These are phyloP conservation scores for Drosophila cognata DNA, from an alignment of 2,888 invertebrate genomes.

Conservation along the genomic window DNA sequence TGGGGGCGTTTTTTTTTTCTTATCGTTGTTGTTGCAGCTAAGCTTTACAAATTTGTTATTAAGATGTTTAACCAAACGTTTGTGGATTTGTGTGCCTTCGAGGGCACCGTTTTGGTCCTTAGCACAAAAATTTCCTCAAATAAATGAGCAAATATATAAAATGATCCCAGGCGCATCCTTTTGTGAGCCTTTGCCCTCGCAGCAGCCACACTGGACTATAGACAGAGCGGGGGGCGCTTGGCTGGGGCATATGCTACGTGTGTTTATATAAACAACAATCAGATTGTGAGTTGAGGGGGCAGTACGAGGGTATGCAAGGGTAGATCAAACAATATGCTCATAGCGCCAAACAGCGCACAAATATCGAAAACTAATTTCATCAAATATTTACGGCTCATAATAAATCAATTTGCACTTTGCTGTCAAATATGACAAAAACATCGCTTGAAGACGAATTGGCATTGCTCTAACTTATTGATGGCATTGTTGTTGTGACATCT, in stretches of 20 bases:
- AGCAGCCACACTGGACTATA: neutral
- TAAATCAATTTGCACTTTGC: conserved; percentile 52
- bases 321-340: conserved; percentile 31
- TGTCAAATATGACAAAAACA: conserved; percentile 2
- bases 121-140: conserved; percentile 54
- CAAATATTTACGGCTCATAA: conserved; percentile 56
- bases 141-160: conserved; percentile 70
- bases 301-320: neutral
- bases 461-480: conserved; percentile 8
- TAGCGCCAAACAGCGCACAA: conserved; percentile 33
- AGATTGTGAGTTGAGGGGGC: neutral
- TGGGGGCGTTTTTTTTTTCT: neutral
- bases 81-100: conserved; percentile 11
- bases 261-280: conserved; percentile 19
- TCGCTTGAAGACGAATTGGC: neutral
- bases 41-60: conserved; percentile 68
- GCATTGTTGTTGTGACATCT: neutral
- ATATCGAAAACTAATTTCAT: conserved; percentile 66
- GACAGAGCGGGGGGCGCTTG: neutral
- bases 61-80: conserved; percentile 61
- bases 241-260: neutral
- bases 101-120: conserved; percentile 3
- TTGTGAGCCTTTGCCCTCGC: conserved; percentile 30
- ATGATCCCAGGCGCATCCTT: conserved; percentile 35
- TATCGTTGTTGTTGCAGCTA: conserved; percentile 50